phyloP scores from a whole-genome alignment of 1,140 invertebrate genomes.

The Heliothis subflexa region DNA sequence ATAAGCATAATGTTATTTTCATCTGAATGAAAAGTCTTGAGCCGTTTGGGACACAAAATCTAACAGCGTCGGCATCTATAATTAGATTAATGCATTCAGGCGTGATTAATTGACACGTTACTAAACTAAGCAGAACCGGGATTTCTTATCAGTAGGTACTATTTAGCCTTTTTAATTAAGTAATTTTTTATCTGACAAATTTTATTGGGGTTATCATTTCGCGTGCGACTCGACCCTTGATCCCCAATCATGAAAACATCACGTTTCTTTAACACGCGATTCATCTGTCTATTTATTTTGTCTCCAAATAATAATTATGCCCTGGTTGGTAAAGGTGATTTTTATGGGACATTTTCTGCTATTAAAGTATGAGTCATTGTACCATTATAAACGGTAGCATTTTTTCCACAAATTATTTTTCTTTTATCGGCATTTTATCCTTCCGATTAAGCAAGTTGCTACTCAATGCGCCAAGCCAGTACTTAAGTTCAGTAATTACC shows the following conservation, averaged over 20 bases:
- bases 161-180: background rate
- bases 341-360: no score
- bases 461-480: background rate
- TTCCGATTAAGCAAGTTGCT: no score
- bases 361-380: no score
- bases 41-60: no score
- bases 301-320: background rate
- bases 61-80: no score
- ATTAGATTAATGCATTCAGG: no score
- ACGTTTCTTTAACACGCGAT: constrained; percentile 7
- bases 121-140: background rate
- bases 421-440: no score
- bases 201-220: constrained; percentile 10
- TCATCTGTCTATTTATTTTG: background rate
- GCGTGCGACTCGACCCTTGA: constrained; percentile 24
- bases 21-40: no score
- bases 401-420: no score
- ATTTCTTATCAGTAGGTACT: background rate
- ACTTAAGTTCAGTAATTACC: background rate
- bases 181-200: constrained; percentile 18
- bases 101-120: background rate
- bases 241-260: constrained; percentile 28
- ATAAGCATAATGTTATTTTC: no score
- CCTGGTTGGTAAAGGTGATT: background rate
- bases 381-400: no score